Evolutionary conservation across 92 coral and sea anemone species (phyloP).

Genomic region (Zoanthus sansibaricus): DNA sequence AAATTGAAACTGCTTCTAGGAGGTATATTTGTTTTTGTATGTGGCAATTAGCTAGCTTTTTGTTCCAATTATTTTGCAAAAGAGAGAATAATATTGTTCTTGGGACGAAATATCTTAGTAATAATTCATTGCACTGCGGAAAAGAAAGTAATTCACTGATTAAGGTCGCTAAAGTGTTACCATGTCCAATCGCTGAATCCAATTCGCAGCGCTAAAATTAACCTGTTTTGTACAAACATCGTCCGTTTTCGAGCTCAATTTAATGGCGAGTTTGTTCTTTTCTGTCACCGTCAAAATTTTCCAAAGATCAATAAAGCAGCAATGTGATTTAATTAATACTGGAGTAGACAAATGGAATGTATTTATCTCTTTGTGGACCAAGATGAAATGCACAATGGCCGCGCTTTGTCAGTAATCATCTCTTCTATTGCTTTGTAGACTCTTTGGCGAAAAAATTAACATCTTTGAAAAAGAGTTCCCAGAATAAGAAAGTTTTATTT

Average conservation of each 20-base stretch:
- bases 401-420: slow-evolving; percentile 36
- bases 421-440: slow-evolving; percentile 36
- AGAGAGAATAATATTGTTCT: slow-evolving; percentile 49
- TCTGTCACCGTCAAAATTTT: slow-evolving; percentile 59
- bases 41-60: slow-evolving; percentile 76
- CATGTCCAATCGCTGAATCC: not conserved
- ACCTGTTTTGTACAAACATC: not conserved
- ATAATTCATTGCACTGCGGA: slow-evolving; percentile 83
- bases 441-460: slow-evolving; percentile 13
- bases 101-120: slow-evolving; percentile 60
- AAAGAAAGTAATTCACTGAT: slow-evolving; percentile 52
- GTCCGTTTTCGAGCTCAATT: not conserved
- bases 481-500: slow-evolving; percentile 44
- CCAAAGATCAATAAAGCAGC: slow-evolving; percentile 73
- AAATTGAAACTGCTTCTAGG: slow-evolving; percentile 62
- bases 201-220: not conserved
- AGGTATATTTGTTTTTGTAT: slow-evolving; percentile 68
- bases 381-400: slow-evolving; percentile 44
- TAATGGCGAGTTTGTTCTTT: slow-evolving; percentile 13
- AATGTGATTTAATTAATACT: slow-evolving; percentile 74
- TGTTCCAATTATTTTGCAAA: slow-evolving; percentile 79
- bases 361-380: slow-evolving; percentile 49
- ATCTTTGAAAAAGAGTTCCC: slow-evolving; percentile 48
- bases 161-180: slow-evolving; percentile 42
- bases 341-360: slow-evolving; percentile 72